Base-by-base conservation (phyloP, 2,797 vertebrate genomes). In the Dendrocincla fuliginosa region DNA sequence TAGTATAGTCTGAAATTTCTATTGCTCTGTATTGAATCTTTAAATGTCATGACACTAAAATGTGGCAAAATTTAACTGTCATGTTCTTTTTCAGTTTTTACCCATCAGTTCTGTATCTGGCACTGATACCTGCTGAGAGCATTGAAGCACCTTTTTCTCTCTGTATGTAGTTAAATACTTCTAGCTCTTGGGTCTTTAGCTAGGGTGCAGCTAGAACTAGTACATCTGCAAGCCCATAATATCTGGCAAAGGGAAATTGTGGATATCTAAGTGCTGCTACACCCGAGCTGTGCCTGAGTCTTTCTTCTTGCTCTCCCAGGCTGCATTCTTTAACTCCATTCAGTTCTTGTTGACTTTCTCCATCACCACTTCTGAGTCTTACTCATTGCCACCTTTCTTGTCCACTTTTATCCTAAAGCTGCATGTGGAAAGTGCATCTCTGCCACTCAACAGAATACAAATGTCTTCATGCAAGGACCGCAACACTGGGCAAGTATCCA, bases 321-420 rank as follows among this genome's bases (percentile, higher is more conserved):
- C 30, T 59, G 6, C n/a, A 16, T 44, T 64, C 42, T 84, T 67
- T 18, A 71, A 24, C 15, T 73, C 44, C 19, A 4, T 33, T 65
- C 17, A 13, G 13, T 74, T 67, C 63, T 81, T 74, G 18, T 19
- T 10, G 1, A 3, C 56, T 70, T 83, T 74, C 33, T 60, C 71
- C 42, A 67, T 46, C 39, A 81, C 33, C 20, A 67, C 47, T 47
- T 70, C 60, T 9, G 5, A 80, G 53, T 35, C 32, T 77, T 42
- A n/a, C 19, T 64, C 2, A 32, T 27, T 3, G 0, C 3, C 50
- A 27, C n/a, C 4, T 52, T 33, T 22, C 42, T 76, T 12, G 2
- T 20, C 71, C 32, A 11, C 9, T 27, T 75, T 80, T 41, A 33
- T 35, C 49, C 17, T 42, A 67, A 71, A 84, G 39, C 57, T 90